A percentile compares a stretch with the other conserved stretches of the same genome.
Conservation (phyloP, 2,797 vertebrate genomes). For the Lacerta bilineata region DNA sequence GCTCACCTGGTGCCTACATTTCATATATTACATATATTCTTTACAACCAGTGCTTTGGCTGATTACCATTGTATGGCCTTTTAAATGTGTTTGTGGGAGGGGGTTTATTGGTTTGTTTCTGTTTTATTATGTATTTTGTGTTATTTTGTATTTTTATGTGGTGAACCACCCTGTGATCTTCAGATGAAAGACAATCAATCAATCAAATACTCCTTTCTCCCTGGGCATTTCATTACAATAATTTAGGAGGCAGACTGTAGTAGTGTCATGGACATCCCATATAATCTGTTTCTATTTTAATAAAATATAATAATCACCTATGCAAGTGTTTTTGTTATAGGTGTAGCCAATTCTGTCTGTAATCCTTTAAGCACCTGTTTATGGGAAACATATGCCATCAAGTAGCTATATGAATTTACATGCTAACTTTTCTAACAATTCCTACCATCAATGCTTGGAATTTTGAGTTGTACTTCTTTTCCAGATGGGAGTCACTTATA, state of each 20-base stretch:
- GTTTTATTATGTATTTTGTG: no score
- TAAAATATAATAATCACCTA: background rate
- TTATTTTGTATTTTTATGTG: no score
- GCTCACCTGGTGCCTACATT: no score
- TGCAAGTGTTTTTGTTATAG: background rate
- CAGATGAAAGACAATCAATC: no score
- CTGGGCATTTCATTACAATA: background rate
- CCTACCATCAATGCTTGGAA: background rate
- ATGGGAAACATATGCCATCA: background rate
- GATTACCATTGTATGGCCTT: no score
- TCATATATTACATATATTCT: no score
- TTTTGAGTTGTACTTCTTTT: background rate
- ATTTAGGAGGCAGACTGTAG: background rate
- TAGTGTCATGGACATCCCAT: background rate
- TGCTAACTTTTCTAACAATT: background rate
- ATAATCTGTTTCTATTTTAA: background rate
- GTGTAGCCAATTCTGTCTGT: background rate
- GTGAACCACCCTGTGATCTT: no score
- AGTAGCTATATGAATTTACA: background rate
- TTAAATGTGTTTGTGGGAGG: no score
- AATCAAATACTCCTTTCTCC: background rate
- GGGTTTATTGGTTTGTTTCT: no score
- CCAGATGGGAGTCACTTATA: background rate
- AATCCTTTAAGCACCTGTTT: background rate
- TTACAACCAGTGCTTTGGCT: no score